Base-by-base conservation (phyloP, 2,797 vertebrate genomes). In the Lerista edwardsae region DNA sequence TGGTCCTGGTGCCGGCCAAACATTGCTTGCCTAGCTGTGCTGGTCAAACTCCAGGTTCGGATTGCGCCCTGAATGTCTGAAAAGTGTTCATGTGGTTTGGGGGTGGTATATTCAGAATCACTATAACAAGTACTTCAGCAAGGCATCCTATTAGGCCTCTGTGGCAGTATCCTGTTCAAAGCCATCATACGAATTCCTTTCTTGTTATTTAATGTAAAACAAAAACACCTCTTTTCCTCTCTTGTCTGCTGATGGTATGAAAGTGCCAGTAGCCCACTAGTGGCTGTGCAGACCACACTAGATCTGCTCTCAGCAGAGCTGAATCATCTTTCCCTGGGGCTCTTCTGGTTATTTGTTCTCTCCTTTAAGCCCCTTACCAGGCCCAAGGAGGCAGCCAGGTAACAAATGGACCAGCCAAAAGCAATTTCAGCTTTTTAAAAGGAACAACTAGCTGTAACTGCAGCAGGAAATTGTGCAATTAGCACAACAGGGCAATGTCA, bases 381-480 rank as follows among this genome's bases (percentile, higher is more conserved):
- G 82, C 91, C 87, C 89, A 82, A 80, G 90, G 86, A 91, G 57
- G 84, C 73, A 86, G 57, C 1, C 0, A 93, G 82, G 88, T 83
- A 93, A 86, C n/a, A 27, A 86, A 87, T 4, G 1, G 92, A 87
- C 90, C 92, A 91, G 89, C 90, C 47, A 0, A 92, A 90, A 94
- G 92, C 91, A 91, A 94, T 94, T 94, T 92, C 90, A 90, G 86
- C 86, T 88, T 91, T 92, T 91, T 65, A n/a, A 90, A 93, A 92
- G 92, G 88, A 94, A 90, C 91, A 94, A 92, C 92, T 91, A 90
- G 88, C 82, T 73, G 71, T 92, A 93, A 86, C 92, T 84, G 92
- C 87, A 92, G 87, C 77, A 91, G 93, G 92, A 94, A 94, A 95
- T 91, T 87, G 92, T 95, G 92, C 92, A 95, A 94, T 95, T 95